Conservation (phyloP, 1,140 invertebrate genomes). For the Oedothorax gibbosus region DNA sequence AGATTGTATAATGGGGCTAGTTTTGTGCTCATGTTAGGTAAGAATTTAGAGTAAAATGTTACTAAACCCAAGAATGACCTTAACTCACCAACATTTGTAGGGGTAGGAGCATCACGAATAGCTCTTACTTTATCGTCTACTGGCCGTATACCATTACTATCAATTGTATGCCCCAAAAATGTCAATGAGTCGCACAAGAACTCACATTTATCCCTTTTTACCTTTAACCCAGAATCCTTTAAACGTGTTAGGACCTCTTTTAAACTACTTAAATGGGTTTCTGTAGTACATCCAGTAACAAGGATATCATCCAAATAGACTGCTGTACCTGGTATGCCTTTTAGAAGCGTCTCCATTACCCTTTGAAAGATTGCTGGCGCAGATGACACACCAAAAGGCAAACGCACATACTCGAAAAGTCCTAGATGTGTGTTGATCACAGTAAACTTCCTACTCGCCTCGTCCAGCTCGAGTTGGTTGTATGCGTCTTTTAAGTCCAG, state of each 20-base stretch:
- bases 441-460: too few relatives aligned
- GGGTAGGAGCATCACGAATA: slow-evolving; percentile 65
- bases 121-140: slow-evolving; percentile 67
- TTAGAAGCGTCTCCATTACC: slow-evolving; percentile 65
- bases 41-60: slow-evolving; percentile 64
- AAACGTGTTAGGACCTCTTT: slow-evolving; percentile 63
- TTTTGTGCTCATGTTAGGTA: slow-evolving; percentile 64
- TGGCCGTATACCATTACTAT: slow-evolving; percentile 66
- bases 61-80: slow-evolving; percentile 54
- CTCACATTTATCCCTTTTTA: slow-evolving; percentile 67
- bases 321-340: slow-evolving; percentile 35
- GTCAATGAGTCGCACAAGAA: slow-evolving; percentile 64
- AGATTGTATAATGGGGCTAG: slow-evolving; percentile 63
- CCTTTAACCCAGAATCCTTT: slow-evolving; percentile 61
- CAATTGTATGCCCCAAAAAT: slow-evolving; percentile 69
- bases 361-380: slow-evolving; percentile 69
- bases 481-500: too few relatives aligned
- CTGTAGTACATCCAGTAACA: slow-evolving; percentile 60
- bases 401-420: too few relatives aligned
- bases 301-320: slow-evolving; percentile 63
- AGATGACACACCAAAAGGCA: slow-evolving; percentile 70
- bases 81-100: slow-evolving; percentile 65
- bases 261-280: slow-evolving; percentile 63
- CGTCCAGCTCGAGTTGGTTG: too few relatives aligned
- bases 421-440: too few relatives aligned